Evolutionary conservation across 2,113 vertebrate species (phyloP).

Genomic region (Rousettus leschenaultii): DNA sequence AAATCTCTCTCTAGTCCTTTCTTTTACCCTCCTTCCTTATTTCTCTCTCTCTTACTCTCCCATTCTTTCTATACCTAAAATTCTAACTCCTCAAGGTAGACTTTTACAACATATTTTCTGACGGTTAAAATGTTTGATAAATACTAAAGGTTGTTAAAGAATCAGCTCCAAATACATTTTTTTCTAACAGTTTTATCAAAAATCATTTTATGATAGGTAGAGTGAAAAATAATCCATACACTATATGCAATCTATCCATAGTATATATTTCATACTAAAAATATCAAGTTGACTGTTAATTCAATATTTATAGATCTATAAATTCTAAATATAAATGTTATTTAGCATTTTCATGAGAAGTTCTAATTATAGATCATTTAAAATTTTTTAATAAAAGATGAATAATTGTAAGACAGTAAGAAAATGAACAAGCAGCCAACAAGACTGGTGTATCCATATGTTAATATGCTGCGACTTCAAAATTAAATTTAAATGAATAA

Average conservation of each 20-base stretch:
- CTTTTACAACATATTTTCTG: background rate
- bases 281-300: background rate
- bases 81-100: background rate
- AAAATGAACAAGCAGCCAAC: background rate
- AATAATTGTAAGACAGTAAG: background rate
- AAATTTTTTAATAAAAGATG: background rate
- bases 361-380: background rate
- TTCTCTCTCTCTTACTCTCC: no score
- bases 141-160: background rate
- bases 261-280: background rate
- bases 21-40: accelerated
- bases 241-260: background rate
- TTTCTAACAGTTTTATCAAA: background rate
- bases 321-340: background rate
- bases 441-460: background rate
- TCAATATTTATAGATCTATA: background rate
- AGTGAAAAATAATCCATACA: background rate
- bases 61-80: background rate
- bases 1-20: background rate
- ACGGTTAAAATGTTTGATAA: background rate
- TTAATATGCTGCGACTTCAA: background rate
- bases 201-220: background rate
- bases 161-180: background rate
- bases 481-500: background rate
- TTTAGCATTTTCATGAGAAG: background rate